These are phyloP conservation scores for Drosophila neonasuta DNA, from an alignment of 2,888 invertebrate species.

Conservation along the genomic window DNA sequence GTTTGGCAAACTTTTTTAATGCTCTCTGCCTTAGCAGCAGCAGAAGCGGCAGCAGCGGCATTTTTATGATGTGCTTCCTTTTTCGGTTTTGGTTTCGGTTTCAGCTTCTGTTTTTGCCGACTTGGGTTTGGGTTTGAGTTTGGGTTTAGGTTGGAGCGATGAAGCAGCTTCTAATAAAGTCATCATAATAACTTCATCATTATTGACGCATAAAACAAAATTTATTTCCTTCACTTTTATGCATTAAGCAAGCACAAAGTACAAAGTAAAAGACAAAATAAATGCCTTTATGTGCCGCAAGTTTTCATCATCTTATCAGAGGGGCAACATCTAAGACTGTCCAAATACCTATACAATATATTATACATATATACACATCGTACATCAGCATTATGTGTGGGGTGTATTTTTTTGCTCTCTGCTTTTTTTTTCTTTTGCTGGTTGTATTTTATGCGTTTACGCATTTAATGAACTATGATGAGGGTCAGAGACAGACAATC, in stretches of 20 bases:
- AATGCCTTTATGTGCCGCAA: conserved; percentile 67
- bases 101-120: conserved; percentile 23
- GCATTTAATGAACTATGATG: conserved; percentile 78
- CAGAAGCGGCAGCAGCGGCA: conserved; percentile 17
- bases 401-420: conserved; percentile 35
- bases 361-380: conserved; percentile 15
- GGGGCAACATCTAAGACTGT: conserved; percentile 13
- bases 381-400: conserved; percentile 1
- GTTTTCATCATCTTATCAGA: conserved; percentile 18
- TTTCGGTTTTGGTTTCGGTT: conserved; percentile 21
- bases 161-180: conserved; percentile 67
- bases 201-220: conserved; percentile 78
- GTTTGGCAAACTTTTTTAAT: conserved; percentile 72
- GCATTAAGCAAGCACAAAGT: conserved; percentile 53
- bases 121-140: conserved; percentile 23
- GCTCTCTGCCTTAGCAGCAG: conserved; percentile 41
- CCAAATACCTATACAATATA: conserved; percentile 1
- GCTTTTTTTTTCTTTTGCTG: neutral
- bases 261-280: conserved; percentile 69
- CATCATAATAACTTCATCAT: conserved; percentile 78
- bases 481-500: conserved; percentile 61
- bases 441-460: conserved; percentile 53
- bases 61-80: conserved; percentile 64
- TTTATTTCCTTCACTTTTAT: conserved; percentile 60
- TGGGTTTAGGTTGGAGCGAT: conserved; percentile 16